Conservation (phyloP, 2,888 invertebrate genomes). For the Melinaea menophilus region DNA sequence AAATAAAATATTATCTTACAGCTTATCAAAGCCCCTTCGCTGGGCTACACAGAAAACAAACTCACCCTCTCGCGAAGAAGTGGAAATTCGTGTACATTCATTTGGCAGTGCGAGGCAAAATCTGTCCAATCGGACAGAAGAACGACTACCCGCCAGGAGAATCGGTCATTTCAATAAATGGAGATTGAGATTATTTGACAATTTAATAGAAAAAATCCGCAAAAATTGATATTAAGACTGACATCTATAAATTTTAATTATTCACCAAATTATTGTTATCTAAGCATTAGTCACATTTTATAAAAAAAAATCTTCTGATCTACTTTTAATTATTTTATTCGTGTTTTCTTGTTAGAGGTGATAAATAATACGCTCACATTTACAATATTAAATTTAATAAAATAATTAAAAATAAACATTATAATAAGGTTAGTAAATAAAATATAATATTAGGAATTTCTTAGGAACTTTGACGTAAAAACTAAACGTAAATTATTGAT, state of each 20-base stretch:
- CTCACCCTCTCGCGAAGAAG: slow-evolving; percentile 60
- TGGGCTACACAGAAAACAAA: slow-evolving; percentile 66
- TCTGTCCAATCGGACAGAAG: slow-evolving; percentile 35
- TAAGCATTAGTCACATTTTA: too few species aligned
- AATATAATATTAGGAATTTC: slow-evolving; percentile 16
- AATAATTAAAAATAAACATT: slow-evolving; percentile 11
- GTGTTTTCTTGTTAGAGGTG: too few species aligned
- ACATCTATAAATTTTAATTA: too few species aligned
- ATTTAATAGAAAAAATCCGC: neutral
- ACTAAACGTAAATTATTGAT: neutral
- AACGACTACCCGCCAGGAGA: slow-evolving; percentile 44
- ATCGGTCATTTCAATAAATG: slow-evolving; percentile 46
- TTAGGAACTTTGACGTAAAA: neutral
- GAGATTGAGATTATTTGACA: slow-evolving; percentile 22
- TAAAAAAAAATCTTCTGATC: too few species aligned
- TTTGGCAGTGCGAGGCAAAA: slow-evolving; percentile 50
- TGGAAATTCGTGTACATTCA: slow-evolving; percentile 60
- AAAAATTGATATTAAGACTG: neutral
- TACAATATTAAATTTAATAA: neutral
- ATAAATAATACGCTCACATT: neutral
- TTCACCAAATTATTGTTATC: too few species aligned
- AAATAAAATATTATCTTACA: slow-evolving; percentile 31
- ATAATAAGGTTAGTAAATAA: slow-evolving; percentile 16
- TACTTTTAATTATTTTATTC: too few species aligned
- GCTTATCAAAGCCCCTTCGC: slow-evolving; percentile 65